Percentiles rank a stretch among this genome's conserved stretches.
These are phyloP conservation scores for Arctocebus calabarensis DNA, from an alignment of 2,797 vertebrate genomes.

Conservation along the genomic window DNA sequence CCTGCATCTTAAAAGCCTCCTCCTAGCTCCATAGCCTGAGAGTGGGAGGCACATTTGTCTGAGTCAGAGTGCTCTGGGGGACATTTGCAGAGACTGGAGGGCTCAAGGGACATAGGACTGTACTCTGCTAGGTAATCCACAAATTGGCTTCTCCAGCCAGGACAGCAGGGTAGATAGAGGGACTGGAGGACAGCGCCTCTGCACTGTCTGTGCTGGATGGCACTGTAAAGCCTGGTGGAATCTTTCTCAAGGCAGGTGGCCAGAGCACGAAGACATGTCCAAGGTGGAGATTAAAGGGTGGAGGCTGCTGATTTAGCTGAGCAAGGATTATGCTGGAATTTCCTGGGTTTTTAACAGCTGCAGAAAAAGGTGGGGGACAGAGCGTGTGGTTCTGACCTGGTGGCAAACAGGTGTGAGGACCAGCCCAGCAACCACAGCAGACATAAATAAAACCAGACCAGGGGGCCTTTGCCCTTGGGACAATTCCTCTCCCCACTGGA, in stretches of 20 bases:
- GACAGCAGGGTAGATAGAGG: background rate
- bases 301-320: slow-evolving; percentile 47
- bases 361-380: slow-evolving; percentile 59
- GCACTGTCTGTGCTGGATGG: slow-evolving; percentile 24
- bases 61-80: background rate
- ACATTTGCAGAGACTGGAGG: slow-evolving; percentile 16
- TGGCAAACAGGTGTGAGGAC: slow-evolving; percentile 71
- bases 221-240: background rate
- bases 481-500: background rate
- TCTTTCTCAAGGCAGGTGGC: slow-evolving; percentile 47
- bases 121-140: background rate
- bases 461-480: background rate
- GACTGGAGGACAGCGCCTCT: slow-evolving; percentile 31
- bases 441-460: background rate
- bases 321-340: slow-evolving; percentile 77
- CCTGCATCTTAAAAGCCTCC: slow-evolving; percentile 74
- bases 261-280: slow-evolving; percentile 5
- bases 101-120: background rate
- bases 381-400: slow-evolving; percentile 35
- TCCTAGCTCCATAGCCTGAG: slow-evolving; percentile 24
- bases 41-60: slow-evolving; percentile 54
- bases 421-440: background rate
- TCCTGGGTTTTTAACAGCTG: slow-evolving; percentile 78
- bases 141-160: background rate
- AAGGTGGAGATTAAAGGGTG: slow-evolving; percentile 67